Evolutionary conservation across 1,140 invertebrate genomes (phyloP), one percentile per base, ranked within the genome.

Genomic region (Leptestheria dahalacensis): DNA sequence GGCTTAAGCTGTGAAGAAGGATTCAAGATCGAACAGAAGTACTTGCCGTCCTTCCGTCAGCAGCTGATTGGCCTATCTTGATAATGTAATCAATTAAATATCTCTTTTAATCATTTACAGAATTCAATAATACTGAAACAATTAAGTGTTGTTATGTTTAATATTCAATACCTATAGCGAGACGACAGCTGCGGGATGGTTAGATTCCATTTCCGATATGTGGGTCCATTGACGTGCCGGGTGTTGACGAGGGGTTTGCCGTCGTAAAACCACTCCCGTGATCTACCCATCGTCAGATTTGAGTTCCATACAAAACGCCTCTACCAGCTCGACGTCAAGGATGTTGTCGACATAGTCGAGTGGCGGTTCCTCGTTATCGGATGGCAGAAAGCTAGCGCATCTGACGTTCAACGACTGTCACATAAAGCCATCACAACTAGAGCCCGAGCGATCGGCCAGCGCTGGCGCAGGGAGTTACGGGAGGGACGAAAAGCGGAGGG

Each of bases 281-380:
- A 85, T 81, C 56, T 80, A 81, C 75, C 98, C 95, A 80, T 99
- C 97, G 48, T 98, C 95, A 3, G 82, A 77, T 73, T 98, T 95
- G 53, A 99, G 74, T 66, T 99, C 95, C 71, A 99, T 97, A 74
- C 98, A 95, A 69, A 99, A 99, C 9, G 97, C 89, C 75, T 99
- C 97, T 28, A 99, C 73, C 0, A 97, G 97, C 74, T 99, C 97
- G 15, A 99, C 97, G 76, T 99, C 96, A 11, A 99, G 75, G 29
- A 99, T 90, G 69, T 99, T 99, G 71, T 99, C 97, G 28, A 95
- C 94, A 73, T 99, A 99, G 75, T 99, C 97, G 26, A 99, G 74
- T 1, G 97, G 96, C 26, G 96, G 97, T 78, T 99, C 97, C 75
- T 99, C 97, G 76, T 99, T 97, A 74, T 99, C 97, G 74, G 99